Evolutionary conservation across 2,888 invertebrate genomes (phyloP), one percentile per base, ranked within the genome.

Genomic region (Nemurella pictetii): DNA sequence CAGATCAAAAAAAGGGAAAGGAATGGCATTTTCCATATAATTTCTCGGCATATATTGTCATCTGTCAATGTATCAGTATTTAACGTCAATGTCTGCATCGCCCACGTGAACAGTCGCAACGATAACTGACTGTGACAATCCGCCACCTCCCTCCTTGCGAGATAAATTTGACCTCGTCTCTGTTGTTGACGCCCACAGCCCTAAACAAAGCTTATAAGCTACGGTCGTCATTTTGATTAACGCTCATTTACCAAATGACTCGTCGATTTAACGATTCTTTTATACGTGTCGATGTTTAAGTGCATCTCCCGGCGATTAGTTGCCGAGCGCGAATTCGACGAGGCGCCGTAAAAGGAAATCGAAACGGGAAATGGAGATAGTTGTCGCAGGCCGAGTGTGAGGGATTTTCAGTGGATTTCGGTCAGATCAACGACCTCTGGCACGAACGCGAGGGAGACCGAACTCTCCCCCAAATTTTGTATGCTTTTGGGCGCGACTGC

Each of bases 231-330:
- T 75, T 27, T 75, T 75, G 27, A 75, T 75, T 75, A 75, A 75
- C 75, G 28, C 75, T 75, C 75, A 75, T 75, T 75, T 75, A 27
- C 75, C 15, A 26, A 75, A 75, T 75, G 12, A 75, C 75, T 75
- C 28, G 75, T 20, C 75, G 75, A 75, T 1, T 75, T 75, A 25
- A 75, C 28, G 75, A 26, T 26, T 7, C 26, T 75, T 75, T 75
- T 75, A 75, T 75, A 28, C 9, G 28, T 26, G 28, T 75, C 28
- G 26, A 2, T n/a, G 20, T 27, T 2, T 26, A 27, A 75, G 26
- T 75, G 28, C 27, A 75, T 26, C 75, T 80, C 35, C 35, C 35
- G 80, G 36, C 35, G 80, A 80, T 80, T 80, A 80, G 80, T 36
- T 80, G 32, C 35, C 26, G 80, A 35, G 80, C 36, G 32, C 25